Evolutionary conservation across 2,113 vertebrate genomes (phyloP).

Genomic region (Pseudorectes ferrugineus): DNA sequence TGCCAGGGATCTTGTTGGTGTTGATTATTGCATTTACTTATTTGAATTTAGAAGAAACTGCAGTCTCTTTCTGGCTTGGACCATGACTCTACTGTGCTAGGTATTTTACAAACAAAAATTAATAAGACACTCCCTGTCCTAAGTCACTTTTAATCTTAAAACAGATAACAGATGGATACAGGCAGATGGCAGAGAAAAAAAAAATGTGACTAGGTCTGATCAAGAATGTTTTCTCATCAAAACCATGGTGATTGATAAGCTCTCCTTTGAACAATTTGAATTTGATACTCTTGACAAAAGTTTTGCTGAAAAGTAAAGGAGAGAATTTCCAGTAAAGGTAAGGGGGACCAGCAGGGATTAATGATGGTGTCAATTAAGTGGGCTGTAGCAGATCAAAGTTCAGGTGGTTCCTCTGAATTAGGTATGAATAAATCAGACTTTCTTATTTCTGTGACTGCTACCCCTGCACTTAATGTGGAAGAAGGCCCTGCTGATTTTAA

Average conservation of each 20-base stretch:
- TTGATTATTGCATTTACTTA: not conserved
- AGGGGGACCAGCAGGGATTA: not conserved
- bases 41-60: not conserved
- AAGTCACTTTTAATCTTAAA: conserved; percentile 4
- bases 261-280: not conserved
- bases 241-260: conserved; percentile 18
- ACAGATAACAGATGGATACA: conserved; percentile 36
- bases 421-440: not conserved
- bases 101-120: not conserved
- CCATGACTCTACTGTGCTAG: not conserved
- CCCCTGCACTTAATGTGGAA: not conserved
- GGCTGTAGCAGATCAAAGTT: not conserved
- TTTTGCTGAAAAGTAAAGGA: not conserved
- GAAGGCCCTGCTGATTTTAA: not conserved
- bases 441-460: not conserved
- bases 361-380: not conserved
- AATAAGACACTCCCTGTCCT: not conserved
- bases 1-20: not conserved
- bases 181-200: conserved; percentile 41
- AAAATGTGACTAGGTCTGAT: conserved; percentile 2
- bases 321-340: not conserved
- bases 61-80: not conserved
- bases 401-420: not conserved
- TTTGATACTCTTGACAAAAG: not conserved
- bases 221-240: conserved; percentile 18